A percentile compares a stretch with the other conserved stretches of the same genome.
Evolutionary conservation across 2,113 vertebrate species (phyloP).

Genomic region (Bungarus multicinctus): DNA sequence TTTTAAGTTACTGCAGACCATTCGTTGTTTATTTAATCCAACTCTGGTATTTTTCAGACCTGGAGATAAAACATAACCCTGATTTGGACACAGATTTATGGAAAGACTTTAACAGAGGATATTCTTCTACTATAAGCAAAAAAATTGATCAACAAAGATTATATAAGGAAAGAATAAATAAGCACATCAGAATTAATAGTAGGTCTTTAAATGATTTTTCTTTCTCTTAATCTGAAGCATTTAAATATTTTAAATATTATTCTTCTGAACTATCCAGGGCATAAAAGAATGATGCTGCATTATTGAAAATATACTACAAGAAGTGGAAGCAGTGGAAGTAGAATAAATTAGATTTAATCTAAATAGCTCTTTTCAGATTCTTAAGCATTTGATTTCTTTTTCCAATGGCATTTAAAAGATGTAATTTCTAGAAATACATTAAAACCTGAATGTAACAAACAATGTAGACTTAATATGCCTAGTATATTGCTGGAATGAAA

Average conservation of each 20-base stretch:
- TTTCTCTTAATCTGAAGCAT: slow-evolving; percentile 26
- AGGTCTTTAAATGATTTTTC: background rate
- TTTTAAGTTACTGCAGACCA: background rate
- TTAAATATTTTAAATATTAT: background rate
- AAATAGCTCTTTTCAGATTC: background rate
- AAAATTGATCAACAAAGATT: slow-evolving; percentile 1
- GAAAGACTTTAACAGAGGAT: slow-evolving; percentile 7
- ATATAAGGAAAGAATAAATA: slow-evolving; percentile 15
- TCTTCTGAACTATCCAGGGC: background rate
- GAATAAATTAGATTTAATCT: slow-evolving; percentile 14
- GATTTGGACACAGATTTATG: background rate
- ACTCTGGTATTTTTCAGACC: background rate
- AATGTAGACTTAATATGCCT: background rate
- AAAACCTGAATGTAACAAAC: slow-evolving; percentile 5
- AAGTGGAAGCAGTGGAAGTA: background rate
- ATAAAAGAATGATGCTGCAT: background rate
- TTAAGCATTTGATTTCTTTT: slow-evolving; percentile 13
- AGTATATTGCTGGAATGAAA: background rate
- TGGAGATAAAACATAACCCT: slow-evolving; percentile 14
- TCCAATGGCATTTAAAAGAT: slow-evolving; percentile 21
- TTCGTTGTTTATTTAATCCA: background rate
- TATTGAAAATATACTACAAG: slow-evolving; percentile 20
- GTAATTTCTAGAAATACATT: slow-evolving; percentile 16
- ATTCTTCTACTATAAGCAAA: slow-evolving; percentile 13
- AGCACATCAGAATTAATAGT: background rate